These are phyloP conservation scores for Tragelaphus buxtoni DNA, from an alignment of 2,113 vertebrate species.

Conservation along the genomic window DNA sequence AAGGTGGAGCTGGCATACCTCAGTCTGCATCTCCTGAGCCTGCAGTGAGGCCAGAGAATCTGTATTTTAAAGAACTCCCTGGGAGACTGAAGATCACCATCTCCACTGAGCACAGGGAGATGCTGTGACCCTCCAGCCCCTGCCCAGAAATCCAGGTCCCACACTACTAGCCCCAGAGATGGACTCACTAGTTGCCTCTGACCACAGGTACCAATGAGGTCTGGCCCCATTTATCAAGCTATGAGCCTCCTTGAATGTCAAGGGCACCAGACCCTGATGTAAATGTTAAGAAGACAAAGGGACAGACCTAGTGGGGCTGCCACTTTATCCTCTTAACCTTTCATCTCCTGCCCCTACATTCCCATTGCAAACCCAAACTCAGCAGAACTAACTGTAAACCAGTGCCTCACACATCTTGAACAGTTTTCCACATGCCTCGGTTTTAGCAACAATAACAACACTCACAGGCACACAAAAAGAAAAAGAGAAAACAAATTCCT, in stretches of 20 bases:
- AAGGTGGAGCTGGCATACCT: background rate
- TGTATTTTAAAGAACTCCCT: background rate
- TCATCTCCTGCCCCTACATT: background rate
- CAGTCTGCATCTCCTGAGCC: background rate
- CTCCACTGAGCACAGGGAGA: background rate
- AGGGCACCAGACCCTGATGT: background rate
- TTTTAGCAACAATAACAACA: constrained; percentile 10
- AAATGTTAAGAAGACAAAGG: background rate
- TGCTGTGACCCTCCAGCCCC: background rate
- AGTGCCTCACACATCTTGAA: background rate
- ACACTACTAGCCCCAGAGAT: background rate
- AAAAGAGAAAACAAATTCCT: constrained; percentile 55
- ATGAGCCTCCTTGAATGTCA: background rate
- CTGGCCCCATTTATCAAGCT: background rate
- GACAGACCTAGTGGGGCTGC: background rate
- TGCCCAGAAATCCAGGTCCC: background rate
- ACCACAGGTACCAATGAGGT: fast-evolving
- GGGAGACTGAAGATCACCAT: background rate
- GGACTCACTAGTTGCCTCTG: too few relatives aligned
- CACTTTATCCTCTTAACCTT: background rate
- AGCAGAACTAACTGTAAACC: background rate
- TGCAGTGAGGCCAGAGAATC: too few relatives aligned
- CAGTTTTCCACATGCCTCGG: background rate
- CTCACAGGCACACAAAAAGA: background rate
- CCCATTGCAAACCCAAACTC: background rate